A percentile compares a stretch with the other conserved stretches of the same genome.
Evolutionary conservation across 2,113 vertebrate species (phyloP).

Genomic region (Brachypodius melanocephalos): DNA sequence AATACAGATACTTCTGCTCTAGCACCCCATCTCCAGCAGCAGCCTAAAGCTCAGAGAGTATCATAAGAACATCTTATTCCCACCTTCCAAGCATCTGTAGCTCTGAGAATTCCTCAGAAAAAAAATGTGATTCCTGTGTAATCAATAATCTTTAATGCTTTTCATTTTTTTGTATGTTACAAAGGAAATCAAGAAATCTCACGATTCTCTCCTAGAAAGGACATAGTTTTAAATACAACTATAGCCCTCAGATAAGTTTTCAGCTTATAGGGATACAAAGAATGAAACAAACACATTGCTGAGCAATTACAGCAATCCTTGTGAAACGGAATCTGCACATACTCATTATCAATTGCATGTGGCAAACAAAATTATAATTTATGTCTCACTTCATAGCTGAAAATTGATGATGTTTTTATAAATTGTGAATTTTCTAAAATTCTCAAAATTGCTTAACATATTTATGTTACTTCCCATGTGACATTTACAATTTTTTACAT

Average conservation of each 20-base stretch:
- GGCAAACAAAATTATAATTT: background rate
- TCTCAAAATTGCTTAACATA: background rate
- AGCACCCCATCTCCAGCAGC: background rate
- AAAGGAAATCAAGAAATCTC: background rate
- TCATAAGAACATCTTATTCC: background rate
- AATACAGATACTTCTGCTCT: background rate
- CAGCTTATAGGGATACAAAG: background rate
- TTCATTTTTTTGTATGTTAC: background rate
- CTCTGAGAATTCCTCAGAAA: background rate
- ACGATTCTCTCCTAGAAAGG: background rate
- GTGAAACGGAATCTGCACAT: background rate
- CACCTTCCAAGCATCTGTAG: background rate
- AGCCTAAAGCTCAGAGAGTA: background rate
- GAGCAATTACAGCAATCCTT: background rate
- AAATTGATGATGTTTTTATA: background rate
- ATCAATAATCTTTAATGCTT: background rate
- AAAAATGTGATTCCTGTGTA: background rate
- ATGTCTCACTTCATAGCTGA: background rate
- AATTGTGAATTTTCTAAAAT: background rate
- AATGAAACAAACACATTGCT: background rate
- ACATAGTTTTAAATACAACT: background rate
- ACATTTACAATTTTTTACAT: background rate
- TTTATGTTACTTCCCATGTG: background rate
- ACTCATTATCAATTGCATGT: background rate
- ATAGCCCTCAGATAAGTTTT: background rate